These are phyloP conservation scores for Eurois occulta DNA, from an alignment of 2,888 invertebrate species.

Conservation along the genomic window DNA sequence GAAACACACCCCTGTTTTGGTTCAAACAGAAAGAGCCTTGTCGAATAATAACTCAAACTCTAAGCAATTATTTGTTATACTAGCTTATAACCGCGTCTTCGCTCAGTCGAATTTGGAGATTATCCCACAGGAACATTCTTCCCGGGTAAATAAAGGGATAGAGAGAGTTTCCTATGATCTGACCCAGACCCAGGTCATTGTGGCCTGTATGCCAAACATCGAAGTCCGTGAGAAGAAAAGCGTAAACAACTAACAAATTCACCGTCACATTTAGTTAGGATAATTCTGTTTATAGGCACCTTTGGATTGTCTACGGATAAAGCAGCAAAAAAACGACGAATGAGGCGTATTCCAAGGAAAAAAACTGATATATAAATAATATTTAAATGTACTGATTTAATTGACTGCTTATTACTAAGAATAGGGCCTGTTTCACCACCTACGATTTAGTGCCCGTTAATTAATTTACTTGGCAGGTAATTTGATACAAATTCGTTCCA, in stretches of 20 bases:
- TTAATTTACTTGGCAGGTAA: too few relatives aligned
- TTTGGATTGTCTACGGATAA: not conserved
- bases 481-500: too few relatives aligned
- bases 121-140: not conserved
- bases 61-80: not conserved
- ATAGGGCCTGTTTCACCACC: too few relatives aligned
- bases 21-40: not conserved
- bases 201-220: too few relatives aligned
- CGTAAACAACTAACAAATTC: not conserved
- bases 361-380: too few relatives aligned
- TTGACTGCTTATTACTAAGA: too few relatives aligned
- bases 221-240: not conserved
- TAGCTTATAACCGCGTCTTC: not conserved
- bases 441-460: too few relatives aligned
- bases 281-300: not conserved
- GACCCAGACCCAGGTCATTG: not conserved
- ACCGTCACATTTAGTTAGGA: not conserved
- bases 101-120: not conserved
- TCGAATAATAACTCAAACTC: not conserved
- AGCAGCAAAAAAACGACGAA: too few relatives aligned
- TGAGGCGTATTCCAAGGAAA: too few relatives aligned
- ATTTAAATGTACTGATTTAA: too few relatives aligned
- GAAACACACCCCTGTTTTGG: slow-evolving; percentile 7
- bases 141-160: not conserved
- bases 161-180: not conserved